Conservation (phyloP, 2,113 vertebrate genomes). For the Carassius carassius region DNA sequence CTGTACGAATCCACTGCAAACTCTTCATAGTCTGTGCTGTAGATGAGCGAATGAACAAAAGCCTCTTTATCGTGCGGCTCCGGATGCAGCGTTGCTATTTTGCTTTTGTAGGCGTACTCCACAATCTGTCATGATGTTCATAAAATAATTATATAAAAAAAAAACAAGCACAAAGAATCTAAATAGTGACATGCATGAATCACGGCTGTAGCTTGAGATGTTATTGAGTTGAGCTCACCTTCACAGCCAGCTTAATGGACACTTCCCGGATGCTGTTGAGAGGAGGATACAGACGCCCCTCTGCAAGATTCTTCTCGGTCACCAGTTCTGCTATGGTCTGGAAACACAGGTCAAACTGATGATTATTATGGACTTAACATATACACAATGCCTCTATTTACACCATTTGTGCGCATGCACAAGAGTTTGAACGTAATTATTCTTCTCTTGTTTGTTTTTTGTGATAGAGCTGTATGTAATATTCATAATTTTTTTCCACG, state of each 20-base stretch:
- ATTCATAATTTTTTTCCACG: neutral
- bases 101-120: slow-evolving; percentile 85
- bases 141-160: neutral
- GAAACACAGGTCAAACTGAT: neutral
- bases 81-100: slow-evolving; percentile 82
- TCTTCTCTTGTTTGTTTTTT: neutral
- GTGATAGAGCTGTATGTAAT: neutral
- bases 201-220: neutral
- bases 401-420: neutral
- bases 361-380: neutral
- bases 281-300: slow-evolving; percentile 92
- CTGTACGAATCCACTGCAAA: slow-evolving; percentile 84
- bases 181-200: neutral
- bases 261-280: slow-evolving; percentile 85
- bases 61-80: slow-evolving; percentile 87
- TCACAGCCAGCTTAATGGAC: slow-evolving; percentile 88
- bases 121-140: slow-evolving; percentile 77
- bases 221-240: slow-evolving; percentile 72
- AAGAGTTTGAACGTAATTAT: neutral
- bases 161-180: neutral
- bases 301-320: slow-evolving; percentile 83
- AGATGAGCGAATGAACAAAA: slow-evolving; percentile 82
- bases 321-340: slow-evolving; percentile 89
- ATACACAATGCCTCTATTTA: neutral
- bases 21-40: slow-evolving; percentile 84